Base-by-base conservation (phyloP, 2,113 vertebrate species). In the Helogale parvula region DNA sequence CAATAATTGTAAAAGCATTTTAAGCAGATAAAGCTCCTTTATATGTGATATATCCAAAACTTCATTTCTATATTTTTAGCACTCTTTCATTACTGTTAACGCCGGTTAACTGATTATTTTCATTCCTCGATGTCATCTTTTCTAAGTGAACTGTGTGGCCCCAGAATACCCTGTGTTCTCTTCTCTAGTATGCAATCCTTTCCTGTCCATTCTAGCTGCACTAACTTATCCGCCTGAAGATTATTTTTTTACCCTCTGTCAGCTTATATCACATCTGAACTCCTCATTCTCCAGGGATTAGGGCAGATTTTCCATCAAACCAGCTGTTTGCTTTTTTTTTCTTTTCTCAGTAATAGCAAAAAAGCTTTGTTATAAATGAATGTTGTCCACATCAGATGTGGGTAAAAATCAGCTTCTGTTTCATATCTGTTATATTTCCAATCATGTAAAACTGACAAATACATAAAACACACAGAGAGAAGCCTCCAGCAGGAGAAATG, bases 231-330 rank as follows among this genome's bases (percentile, higher is more conserved):
- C 16, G 50, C 50, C 74, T 82, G 87, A 69, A 97, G 91, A 96
- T 97, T 83, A 90, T 82, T 97, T 96, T 93, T 97, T 95, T 93
- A 96, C 95, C 85, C 93, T 97, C 95, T 98, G 88, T 97, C 97
- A 98, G 77, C 25, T 97, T 95, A 69, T 86, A 98, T 95, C 97
- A 96, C 5, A 12, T 98, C 94, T 91, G 85, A 97, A 87, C 95
- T 94, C 47, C 35, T 72, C 66, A 38, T 95, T 98, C 93, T 90
- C 95, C 11, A 27, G 63, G 79, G 85, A 98, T 93, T 89, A 94
- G 54, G 21, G 77, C 65, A 95, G 97, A 66, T 97, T 97, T 97
- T 96, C 93, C 68, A 97, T 92, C 76, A 95, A 91, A 52, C 66
- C 95, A 97, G 93, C 92, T 98, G 77, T 95, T 96, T 95, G 57